Base-by-base conservation (phyloP, 2,113 vertebrate species). In the Corythornis cristatus region DNA sequence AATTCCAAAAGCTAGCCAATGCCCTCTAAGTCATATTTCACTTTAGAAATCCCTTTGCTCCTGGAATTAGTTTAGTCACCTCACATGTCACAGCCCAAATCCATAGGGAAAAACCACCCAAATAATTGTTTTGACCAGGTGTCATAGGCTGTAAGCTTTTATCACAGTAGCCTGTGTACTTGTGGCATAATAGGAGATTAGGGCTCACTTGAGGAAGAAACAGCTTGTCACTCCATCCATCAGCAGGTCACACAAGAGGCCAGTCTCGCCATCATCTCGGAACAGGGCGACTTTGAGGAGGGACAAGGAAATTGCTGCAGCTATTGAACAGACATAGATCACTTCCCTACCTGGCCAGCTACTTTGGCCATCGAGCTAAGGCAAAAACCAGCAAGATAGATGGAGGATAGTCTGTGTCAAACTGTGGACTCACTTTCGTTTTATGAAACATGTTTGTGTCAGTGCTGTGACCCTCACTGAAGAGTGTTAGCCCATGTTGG, bases 101-200 rank as follows among this genome's bases (percentile, higher is more conserved):
- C 89, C 5, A 0, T 28, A 88, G 89, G 78, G 75, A 92, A 74
- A 75, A 74, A 77, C 84, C 87, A 96, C 84, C 50, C 91, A 94
- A 95, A 95, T 91, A 93, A 96, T 96, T 92, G 94, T 96, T 95
- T 95, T 96, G 96, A 96, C 87, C 95, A 96, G 60, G 78, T 91
- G 86, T 87, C 95, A 91, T 89, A 87, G 60, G 80, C 60, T 88
- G 78, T 68, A 85, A 89, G 87, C 84, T 92, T 95, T 95, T 96
- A 93, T 94, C 96, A 92, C 95, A 92, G 87, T 88, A 83, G 72
- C 46, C 71, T 91, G 71, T 89, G 89, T 88, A 96, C 64, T 83
- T 73, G 71, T 94, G 94, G 93, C 89, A 80, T 91, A 96, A 96
- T 74, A 96, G 89, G 84, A 94, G 95, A 96, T 96, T 96, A 95